Conservation (phyloP, 1,140 invertebrate species). For the Drosophila orena region DNA sequence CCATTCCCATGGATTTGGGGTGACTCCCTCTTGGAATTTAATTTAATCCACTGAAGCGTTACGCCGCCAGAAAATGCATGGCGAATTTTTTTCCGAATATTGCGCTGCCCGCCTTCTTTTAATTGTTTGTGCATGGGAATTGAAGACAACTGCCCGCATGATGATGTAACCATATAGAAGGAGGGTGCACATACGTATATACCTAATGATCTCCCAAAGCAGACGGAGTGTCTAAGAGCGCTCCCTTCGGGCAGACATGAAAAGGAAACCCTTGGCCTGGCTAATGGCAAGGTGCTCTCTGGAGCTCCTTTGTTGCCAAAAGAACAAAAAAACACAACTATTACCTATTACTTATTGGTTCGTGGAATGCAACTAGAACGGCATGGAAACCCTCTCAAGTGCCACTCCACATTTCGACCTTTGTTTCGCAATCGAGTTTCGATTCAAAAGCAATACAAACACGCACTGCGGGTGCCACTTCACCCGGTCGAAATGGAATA, state of each 20-base stretch:
- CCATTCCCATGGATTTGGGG: constrained; percentile 33
- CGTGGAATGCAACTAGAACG: constrained; percentile 67
- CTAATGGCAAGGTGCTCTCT: constrained; percentile 56
- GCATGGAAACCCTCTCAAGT: constrained; percentile 28
- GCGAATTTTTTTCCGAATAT: constrained; percentile 57
- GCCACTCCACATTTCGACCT: constrained; percentile 27
- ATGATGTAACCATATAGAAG: constrained; percentile 44
- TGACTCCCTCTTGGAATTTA: constrained; percentile 32
- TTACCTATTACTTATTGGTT: constrained; percentile 73
- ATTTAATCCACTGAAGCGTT: constrained; percentile 65
- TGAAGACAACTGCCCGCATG: constrained; percentile 53
- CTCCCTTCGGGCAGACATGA: constrained; percentile 4
- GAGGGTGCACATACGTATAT: background rate
- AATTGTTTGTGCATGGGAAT: constrained; percentile 61
- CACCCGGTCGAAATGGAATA: constrained; percentile 32
- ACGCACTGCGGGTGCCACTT: constrained; percentile 78
- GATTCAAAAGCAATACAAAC: constrained; percentile 82
- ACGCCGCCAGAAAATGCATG: constrained; percentile 59
- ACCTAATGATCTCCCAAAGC: constrained; percentile 28
- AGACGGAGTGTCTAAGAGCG: constrained; percentile 31
- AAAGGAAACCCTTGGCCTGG: constrained; percentile 25
- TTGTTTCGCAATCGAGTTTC: constrained; percentile 79
- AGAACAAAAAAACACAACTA: constrained; percentile 41
- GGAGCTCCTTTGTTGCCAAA: constrained; percentile 26
- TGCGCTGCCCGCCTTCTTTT: constrained; percentile 40